A percentile compares a stretch with the other conserved stretches of the same genome.
These are phyloP conservation scores for Austrolebias charrua DNA, from an alignment of 2,797 vertebrate species.

Conservation along the genomic window DNA sequence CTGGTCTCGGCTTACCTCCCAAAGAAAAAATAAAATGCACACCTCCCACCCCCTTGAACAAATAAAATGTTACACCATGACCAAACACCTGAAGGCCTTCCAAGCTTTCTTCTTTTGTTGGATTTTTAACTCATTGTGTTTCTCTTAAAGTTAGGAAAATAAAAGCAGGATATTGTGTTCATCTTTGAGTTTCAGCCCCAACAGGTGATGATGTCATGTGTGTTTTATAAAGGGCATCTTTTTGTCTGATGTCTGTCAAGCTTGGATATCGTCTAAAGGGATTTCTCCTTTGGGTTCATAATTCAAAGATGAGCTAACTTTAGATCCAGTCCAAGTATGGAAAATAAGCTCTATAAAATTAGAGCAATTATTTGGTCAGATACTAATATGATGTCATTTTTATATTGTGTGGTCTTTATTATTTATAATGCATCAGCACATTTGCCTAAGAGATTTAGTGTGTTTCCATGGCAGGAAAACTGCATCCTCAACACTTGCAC, in stretches of 20 bases:
- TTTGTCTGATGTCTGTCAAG: slow-evolving; percentile 23
- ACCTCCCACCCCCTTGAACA: slow-evolving; percentile 47
- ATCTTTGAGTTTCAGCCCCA: slow-evolving; percentile 16
- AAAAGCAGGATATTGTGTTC: slow-evolving; percentile 15
- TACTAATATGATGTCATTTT: slow-evolving; percentile 52
- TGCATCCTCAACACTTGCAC: slow-evolving; percentile 18
- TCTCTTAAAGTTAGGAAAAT: slow-evolving; percentile 13
- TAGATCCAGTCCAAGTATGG: slow-evolving; percentile 51
- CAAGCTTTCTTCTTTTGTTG: slow-evolving; percentile 37
- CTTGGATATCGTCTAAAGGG: slow-evolving; percentile 34
- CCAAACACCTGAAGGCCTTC: slow-evolving; percentile 58
- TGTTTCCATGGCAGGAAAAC: slow-evolving; percentile 28
- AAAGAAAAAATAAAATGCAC: slow-evolving; percentile 45
- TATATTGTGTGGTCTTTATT: slow-evolving; percentile 37
- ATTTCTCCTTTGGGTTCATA: slow-evolving; percentile 52
- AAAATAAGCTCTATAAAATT: slow-evolving; percentile 42
- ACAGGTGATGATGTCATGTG: slow-evolving; percentile 49
- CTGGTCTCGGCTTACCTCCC: slow-evolving; percentile 53
- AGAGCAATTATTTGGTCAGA: slow-evolving; percentile 36
- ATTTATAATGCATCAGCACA: slow-evolving; percentile 33
- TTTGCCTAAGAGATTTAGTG: slow-evolving; percentile 21
- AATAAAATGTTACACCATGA: slow-evolving; percentile 52
- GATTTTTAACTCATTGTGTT: slow-evolving; percentile 13
- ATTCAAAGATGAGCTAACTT: slow-evolving; percentile 61
- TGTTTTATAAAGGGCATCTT: slow-evolving; percentile 30